Evolutionary conservation across 2,888 invertebrate genomes (phyloP).

Genomic region (Drosophila atripex): DNA sequence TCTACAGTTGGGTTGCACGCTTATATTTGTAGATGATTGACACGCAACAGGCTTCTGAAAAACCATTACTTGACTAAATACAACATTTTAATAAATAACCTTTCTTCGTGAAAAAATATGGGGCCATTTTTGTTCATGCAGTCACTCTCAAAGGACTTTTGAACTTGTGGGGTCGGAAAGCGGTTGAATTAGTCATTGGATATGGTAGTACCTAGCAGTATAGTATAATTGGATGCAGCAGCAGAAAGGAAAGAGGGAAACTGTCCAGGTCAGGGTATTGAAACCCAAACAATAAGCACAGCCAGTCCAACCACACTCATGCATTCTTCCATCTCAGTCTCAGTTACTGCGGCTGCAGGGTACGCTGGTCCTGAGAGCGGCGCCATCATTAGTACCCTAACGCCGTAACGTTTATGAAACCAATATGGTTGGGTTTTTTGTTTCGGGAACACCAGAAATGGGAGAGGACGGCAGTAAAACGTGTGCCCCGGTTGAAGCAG

Average conservation of each 20-base stretch:
- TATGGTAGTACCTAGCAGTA: no score
- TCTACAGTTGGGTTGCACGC: no score
- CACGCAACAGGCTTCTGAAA: no score
- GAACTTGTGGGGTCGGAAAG: no score
- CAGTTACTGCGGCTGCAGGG: neutral
- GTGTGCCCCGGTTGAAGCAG: neutral
- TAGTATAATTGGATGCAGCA: neutral
- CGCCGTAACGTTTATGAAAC: neutral
- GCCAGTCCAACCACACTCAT: neutral
- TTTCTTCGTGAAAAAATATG: no score
- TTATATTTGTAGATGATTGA: no score
- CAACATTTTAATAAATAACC: no score
- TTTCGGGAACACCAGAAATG: neutral
- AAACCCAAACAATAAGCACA: neutral
- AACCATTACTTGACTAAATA: no score
- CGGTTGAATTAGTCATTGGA: no score
- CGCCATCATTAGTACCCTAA: neutral
- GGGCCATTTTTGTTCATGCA: no score
- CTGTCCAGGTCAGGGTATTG: neutral
- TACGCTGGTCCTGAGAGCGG: neutral
- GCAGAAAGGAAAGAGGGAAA: neutral
- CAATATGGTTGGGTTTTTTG: conserved; percentile 1
- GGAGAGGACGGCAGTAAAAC: neutral
- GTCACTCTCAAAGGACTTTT: no score
- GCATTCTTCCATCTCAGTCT: neutral